These are phyloP conservation scores for Dermatemys mawii DNA, from an alignment of 2,113 vertebrate species.

Conservation along the genomic window DNA sequence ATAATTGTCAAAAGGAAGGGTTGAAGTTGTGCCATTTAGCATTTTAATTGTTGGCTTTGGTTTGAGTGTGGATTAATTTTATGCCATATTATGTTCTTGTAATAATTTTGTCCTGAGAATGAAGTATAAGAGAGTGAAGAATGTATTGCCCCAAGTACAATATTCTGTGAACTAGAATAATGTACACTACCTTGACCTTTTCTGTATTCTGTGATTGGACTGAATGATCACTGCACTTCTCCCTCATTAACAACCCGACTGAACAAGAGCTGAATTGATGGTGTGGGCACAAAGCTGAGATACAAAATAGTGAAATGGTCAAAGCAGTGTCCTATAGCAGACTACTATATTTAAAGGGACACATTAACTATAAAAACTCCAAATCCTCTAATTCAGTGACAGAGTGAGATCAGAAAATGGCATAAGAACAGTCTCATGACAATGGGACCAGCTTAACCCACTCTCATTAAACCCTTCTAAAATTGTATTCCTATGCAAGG, in stretches of 20 bases:
- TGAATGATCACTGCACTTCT: conserved; percentile 46
- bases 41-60: conserved; percentile 63
- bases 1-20: conserved; percentile 48
- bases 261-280: conserved; percentile 45
- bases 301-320: conserved; percentile 51
- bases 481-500: conserved; percentile 49
- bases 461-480: conserved; percentile 14
- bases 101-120: conserved; percentile 58
- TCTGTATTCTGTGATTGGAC: conserved; percentile 62
- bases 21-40: conserved; percentile 43
- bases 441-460: background rate
- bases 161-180: conserved; percentile 58
- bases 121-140: conserved; percentile 21
- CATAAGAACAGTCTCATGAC: background rate
- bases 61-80: conserved; percentile 62
- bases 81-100: conserved; percentile 49
- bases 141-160: conserved; percentile 9
- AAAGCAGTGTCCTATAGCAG: background rate
- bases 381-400: background rate
- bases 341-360: conserved; percentile 27
- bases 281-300: conserved; percentile 37
- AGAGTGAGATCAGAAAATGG: background rate
- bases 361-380: conserved; percentile 38
- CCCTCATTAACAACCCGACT: conserved; percentile 49
- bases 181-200: conserved; percentile 61